phyloP scores from a whole-genome alignment of 2,797 vertebrate genomes.

The Poeciliopsis gracilis region DNA sequence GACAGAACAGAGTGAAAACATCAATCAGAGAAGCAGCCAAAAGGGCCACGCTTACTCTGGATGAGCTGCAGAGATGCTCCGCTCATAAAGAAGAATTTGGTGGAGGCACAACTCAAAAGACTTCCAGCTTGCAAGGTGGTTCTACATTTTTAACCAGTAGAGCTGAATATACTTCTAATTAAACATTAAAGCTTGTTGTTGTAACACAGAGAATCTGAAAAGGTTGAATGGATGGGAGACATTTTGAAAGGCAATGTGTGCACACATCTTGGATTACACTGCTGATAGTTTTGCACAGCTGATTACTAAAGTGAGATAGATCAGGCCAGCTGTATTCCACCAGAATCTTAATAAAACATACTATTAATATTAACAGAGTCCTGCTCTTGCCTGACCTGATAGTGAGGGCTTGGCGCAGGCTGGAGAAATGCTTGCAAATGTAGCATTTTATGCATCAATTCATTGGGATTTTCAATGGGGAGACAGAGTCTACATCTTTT shows the following conservation, averaged over 20 bases:
- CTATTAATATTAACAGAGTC: conserved; percentile 36
- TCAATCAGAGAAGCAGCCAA: neutral
- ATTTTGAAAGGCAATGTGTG: neutral
- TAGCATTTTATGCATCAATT: neutral
- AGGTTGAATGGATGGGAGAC: neutral
- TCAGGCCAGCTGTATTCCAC: conserved; percentile 20
- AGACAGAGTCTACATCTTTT: neutral
- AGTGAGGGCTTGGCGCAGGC: conserved; percentile 16
- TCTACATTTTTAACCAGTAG: too few relatives aligned
- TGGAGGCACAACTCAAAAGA: neutral
- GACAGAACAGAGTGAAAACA: neutral
- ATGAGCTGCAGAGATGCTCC: neutral
- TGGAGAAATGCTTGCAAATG: conserved; percentile 2
- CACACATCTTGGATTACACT: neutral
- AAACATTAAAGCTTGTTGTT: neutral
- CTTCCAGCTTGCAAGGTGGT: neutral
- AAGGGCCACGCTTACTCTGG: neutral
- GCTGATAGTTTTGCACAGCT: conserved; percentile 7
- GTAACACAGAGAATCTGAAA: neutral
- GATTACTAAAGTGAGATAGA: conserved; percentile 41
- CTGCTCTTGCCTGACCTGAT: conserved; percentile 43
- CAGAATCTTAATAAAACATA: conserved; percentile 15
- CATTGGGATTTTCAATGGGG: neutral
- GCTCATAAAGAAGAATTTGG: neutral
- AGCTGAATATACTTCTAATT: neutral